A percentile compares a stretch with the other conserved stretches of the same genome.
Evolutionary conservation across 2,797 vertebrate species (phyloP).

Genomic region (Myotis daubentonii): DNA sequence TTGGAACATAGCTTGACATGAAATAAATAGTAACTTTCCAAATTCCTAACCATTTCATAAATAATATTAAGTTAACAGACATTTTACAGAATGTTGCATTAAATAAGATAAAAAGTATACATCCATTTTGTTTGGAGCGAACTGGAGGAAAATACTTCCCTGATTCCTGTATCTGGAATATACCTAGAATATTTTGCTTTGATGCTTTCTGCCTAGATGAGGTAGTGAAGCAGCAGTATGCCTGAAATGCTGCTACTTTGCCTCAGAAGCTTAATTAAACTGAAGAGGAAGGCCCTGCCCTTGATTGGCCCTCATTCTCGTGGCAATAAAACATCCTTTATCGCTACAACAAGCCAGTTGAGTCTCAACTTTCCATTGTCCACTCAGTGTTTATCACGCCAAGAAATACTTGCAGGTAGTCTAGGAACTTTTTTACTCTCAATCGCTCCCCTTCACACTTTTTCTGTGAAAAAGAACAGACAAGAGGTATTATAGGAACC

Average conservation of each 20-base stretch:
- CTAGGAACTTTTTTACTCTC: constrained; percentile 70
- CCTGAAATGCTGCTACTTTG: constrained; percentile 10
- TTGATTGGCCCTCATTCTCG: not conserved
- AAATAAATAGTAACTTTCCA: constrained; percentile 82
- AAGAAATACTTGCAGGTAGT: constrained; percentile 73
- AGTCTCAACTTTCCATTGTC: constrained; percentile 37
- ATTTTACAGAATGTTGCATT: constrained; percentile 55
- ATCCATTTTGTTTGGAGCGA: constrained; percentile 22
- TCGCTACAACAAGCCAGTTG: not conserved
- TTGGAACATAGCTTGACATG: constrained; percentile 52
- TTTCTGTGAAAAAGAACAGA: constrained; percentile 78
- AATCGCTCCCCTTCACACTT: constrained; percentile 78
- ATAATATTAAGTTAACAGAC: constrained; percentile 72
- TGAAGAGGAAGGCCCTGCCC: not conserved
- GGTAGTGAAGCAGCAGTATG: not conserved
- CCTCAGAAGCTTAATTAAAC: not conserved
- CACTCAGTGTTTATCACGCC: not conserved
- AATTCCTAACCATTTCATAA: constrained; percentile 69
- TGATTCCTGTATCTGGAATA: not conserved
- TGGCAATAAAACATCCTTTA: not conserved
- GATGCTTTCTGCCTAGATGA: not conserved
- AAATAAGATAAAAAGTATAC: constrained; percentile 63
- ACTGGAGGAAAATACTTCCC: not conserved
- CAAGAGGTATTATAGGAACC: not conserved
- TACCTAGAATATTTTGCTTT: not conserved